phyloP scores from a whole-genome alignment of 2,113 vertebrate genomes.

The Sebastes fasciatus region DNA sequence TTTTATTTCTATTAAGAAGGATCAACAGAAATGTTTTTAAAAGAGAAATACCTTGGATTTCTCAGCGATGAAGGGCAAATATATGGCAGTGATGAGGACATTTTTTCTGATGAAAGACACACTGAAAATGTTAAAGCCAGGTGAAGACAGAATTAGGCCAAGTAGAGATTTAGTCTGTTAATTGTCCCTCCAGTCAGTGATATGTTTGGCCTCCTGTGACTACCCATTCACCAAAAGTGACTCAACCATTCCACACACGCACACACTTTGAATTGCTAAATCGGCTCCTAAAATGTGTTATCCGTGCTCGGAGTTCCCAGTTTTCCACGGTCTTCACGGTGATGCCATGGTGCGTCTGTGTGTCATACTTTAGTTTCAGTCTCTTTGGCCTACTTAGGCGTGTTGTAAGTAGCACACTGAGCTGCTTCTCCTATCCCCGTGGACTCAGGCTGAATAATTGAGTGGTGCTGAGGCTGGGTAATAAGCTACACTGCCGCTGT shows the following conservation, averaged over 20 bases:
- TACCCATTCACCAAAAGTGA: neutral
- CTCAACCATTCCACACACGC: slow-evolving; percentile 3
- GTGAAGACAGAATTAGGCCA: neutral
- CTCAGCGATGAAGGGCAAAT: neutral
- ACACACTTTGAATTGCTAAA: slow-evolving; percentile 4
- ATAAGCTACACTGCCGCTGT: slow-evolving; percentile 73
- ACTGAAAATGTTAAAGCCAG: neutral
- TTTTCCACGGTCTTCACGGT: slow-evolving; percentile 16
- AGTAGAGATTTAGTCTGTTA: neutral
- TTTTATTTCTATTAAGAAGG: slow-evolving; percentile 9
- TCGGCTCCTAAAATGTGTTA: slow-evolving; percentile 5
- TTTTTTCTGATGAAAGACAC: neutral
- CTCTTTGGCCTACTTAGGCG: slow-evolving; percentile 86
- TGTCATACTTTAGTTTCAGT: slow-evolving; percentile 74
- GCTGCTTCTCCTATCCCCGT: slow-evolving; percentile 69
- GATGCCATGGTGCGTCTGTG: slow-evolving; percentile 49
- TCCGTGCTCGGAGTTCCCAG: slow-evolving; percentile 27
- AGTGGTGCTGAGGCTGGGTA: slow-evolving; percentile 73
- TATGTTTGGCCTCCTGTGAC: neutral
- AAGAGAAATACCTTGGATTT: neutral
- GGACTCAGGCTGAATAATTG: slow-evolving; percentile 80
- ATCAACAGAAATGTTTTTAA: slow-evolving; percentile 9
- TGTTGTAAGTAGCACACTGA: slow-evolving; percentile 85
- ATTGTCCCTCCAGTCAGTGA: neutral
- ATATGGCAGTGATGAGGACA: neutral